Conservation (phyloP, 2,113 vertebrate species). For the Blennius ocellaris region DNA sequence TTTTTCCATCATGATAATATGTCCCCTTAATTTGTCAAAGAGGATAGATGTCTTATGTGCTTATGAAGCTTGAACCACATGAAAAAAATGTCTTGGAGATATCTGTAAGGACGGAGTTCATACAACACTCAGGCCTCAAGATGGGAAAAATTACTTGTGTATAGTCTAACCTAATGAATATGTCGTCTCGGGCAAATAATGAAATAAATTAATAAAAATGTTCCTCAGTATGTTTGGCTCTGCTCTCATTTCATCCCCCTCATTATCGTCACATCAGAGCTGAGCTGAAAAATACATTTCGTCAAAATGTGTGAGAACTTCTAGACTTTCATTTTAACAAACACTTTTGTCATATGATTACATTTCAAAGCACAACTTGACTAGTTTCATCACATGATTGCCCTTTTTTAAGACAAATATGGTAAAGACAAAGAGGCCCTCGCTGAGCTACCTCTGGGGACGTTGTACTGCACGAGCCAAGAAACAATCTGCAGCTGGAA, state of each 20-base stretch:
- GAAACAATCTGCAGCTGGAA: too few relatives aligned
- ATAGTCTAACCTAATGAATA: constrained; percentile 72
- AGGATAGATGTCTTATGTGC: constrained; percentile 41
- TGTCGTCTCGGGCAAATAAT: constrained; percentile 70
- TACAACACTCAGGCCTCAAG: constrained; percentile 72
- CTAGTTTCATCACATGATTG: too few relatives aligned
- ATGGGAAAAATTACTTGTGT: constrained; percentile 70
- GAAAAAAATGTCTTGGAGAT: constrained; percentile 41
- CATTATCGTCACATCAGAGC: neutral
- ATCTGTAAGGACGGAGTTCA: constrained; percentile 50
- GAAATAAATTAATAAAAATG: constrained; percentile 69
- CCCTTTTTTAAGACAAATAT: too few relatives aligned
- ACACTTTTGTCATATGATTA: too few relatives aligned
- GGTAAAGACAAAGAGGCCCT: too few relatives aligned
- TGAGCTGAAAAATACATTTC: too few relatives aligned
- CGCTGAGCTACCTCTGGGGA: too few relatives aligned
- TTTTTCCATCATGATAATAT: constrained; percentile 29
- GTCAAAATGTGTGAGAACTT: too few relatives aligned
- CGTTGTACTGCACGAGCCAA: too few relatives aligned
- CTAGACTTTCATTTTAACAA: too few relatives aligned
- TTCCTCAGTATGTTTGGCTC: neutral
- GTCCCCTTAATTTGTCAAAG: constrained; percentile 42
- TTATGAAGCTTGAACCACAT: constrained; percentile 47
- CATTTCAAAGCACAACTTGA: too few relatives aligned
- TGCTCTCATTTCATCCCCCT: neutral